phyloP scores from a whole-genome alignment of 2,797 vertebrate genomes.

The Mionectes olivaceus region DNA sequence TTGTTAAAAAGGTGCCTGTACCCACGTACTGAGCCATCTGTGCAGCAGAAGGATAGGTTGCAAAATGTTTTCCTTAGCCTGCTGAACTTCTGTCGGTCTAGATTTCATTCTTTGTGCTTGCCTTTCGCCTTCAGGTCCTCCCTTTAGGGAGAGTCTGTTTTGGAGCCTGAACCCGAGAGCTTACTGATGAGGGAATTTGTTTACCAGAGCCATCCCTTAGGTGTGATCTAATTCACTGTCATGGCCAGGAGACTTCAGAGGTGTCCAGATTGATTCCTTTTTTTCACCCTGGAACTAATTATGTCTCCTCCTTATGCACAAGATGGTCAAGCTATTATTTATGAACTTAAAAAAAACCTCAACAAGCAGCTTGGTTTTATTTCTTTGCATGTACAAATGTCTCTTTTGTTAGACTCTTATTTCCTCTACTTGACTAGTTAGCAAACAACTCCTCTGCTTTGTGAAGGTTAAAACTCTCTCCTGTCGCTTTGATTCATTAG shows the following conservation, averaged over 20 bases:
- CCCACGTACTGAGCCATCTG: neutral
- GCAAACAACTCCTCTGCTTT: neutral
- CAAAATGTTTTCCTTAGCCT: neutral
- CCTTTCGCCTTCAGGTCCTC: neutral
- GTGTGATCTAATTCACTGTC: neutral
- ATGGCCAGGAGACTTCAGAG: neutral
- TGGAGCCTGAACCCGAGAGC: neutral
- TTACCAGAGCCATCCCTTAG: neutral
- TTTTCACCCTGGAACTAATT: neutral
- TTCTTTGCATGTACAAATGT: neutral
- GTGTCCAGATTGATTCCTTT: neutral
- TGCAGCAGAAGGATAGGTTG: neutral
- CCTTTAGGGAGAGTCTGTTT: neutral
- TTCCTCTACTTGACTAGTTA: neutral
- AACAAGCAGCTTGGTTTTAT: neutral
- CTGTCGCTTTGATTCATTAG: conserved; percentile 59
- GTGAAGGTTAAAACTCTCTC: conserved; percentile 33
- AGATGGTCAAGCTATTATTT: neutral
- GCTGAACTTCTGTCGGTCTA: conserved; percentile 18
- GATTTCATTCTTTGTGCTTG: neutral
- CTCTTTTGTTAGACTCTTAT: neutral
- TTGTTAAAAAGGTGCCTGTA: neutral
- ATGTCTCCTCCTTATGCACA: neutral
- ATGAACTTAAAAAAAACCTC: neutral
- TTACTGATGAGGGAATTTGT: neutral